Evolutionary conservation across 1,140 invertebrate species (phyloP).

Genomic region (Mycetomoellerius zeteki): DNA sequence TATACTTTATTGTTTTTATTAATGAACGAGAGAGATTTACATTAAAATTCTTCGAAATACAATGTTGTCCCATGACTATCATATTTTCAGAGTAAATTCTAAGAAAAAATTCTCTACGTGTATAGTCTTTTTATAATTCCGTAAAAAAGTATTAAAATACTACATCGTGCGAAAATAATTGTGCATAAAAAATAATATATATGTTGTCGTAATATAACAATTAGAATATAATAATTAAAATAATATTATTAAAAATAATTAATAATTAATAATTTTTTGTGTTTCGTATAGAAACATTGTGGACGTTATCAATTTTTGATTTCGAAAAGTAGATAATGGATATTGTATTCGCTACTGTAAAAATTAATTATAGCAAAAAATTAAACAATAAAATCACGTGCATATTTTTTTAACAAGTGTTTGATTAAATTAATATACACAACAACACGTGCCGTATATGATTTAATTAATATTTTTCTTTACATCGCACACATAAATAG

Average conservation of each 20-base stretch:
- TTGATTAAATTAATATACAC: conserved; percentile 20
- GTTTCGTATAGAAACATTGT: not conserved
- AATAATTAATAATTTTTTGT: not conserved
- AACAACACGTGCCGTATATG: not conserved
- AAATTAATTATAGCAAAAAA: conserved; percentile 26
- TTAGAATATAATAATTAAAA: too few relatives aligned
- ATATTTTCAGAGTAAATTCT: too few relatives aligned
- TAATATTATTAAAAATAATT: not conserved
- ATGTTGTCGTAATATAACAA: too few relatives aligned
- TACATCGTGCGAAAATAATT: not conserved
- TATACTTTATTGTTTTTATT: too few relatives aligned
- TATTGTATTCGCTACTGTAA: not conserved
- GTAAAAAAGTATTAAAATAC: not conserved
- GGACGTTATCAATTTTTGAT: not conserved
- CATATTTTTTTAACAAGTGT: conserved; percentile 17
- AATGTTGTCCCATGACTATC: too few relatives aligned
- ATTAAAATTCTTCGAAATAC: too few relatives aligned
- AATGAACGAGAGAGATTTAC: too few relatives aligned
- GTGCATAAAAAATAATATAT: not conserved
- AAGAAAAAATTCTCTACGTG: too few relatives aligned
- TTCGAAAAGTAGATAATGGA: not conserved
- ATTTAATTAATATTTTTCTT: conserved; percentile 22
- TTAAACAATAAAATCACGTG: not conserved
- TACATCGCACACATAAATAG: not conserved
- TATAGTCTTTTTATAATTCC: not conserved